Evolutionary conservation across 2,113 vertebrate genomes (phyloP), one percentile per base, ranked within the genome.

Genomic region (Callocephalon fimbriatum): DNA sequence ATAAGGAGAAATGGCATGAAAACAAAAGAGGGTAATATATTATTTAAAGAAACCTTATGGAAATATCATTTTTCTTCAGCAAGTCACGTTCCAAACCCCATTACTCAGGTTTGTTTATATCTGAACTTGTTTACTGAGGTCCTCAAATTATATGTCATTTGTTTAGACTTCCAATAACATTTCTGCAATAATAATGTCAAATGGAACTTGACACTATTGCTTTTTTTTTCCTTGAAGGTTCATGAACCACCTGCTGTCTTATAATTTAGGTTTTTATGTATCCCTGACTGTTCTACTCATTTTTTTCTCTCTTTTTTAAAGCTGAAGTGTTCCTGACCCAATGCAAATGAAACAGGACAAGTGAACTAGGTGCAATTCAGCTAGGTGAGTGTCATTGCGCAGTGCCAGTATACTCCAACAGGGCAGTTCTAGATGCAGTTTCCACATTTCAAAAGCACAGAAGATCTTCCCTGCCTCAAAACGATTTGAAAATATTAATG

Each of bases 311-410:
- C 37, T 51, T 65, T 50, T 56, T 58, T 37, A 77, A 70, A 50
- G 38, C 25, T 59, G 67, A 38, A 17, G 17, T 84, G 31, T 35
- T 65, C 37, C 42, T 65, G 47, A 45, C n/a, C 13, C 65, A 7
- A 32, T 23, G 4, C 16, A 48, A 40, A 35, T 31, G 23, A 65
- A 79, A 72, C 2, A 31, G 31, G 31, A 25, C 37, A 37, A 81
- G 17, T 32, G 22, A 45, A 15, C 13, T 25, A 45, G 51, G 45
- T n/a, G 29, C 40, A 15, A 10, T 44, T 59, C n/a, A 15, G n/a
- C 38, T 29, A 59, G 5, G 27, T 29, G 23, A 45, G 37, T 2
- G 1, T 40, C 32, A 35, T 59, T 2, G 0, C 42, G 26, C 19
- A 6, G 35, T 21, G 26, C 18, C 42, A 27, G 21, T 29, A 6